Percentiles rank a stretch among this genome's conserved stretches.
These are phyloP conservation scores for Brachypteracias leptosomus DNA, from an alignment of 2,113 vertebrate genomes.

Conservation along the genomic window DNA sequence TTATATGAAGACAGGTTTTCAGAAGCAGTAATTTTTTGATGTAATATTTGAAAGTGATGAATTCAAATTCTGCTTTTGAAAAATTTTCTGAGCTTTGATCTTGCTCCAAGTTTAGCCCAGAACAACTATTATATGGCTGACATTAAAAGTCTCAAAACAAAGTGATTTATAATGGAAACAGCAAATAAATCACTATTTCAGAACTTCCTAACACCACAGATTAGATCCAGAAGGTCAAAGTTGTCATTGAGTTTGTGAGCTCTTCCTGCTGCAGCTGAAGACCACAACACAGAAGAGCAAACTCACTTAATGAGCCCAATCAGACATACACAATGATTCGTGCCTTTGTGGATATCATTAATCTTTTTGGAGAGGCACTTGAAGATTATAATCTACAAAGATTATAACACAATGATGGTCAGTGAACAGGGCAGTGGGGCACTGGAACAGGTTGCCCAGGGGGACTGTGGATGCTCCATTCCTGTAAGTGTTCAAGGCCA, in stretches of 20 bases:
- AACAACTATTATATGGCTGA: constrained; percentile 15
- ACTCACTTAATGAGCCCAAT: not conserved
- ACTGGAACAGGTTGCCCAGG: no score
- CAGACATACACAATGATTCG: not conserved
- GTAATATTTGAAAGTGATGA: constrained; percentile 40
- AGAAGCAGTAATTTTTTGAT: constrained; percentile 11
- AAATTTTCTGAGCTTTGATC: constrained; percentile 36
- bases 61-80: constrained; percentile 39
- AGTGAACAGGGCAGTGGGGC: not conserved
- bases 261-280: constrained; percentile 3
- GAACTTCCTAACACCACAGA: constrained; percentile 59
- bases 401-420: not conserved
- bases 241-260: constrained; percentile 22
- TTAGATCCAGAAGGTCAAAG: constrained; percentile 68
- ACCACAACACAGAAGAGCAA: not conserved
- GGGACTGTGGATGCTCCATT: no score
- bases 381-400: not conserved
- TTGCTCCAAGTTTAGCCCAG: constrained; percentile 49
- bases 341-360: not conserved
- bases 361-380: not conserved
- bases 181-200: constrained; percentile 70
- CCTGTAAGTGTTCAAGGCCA: no score
- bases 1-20: not conserved
- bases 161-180: constrained; percentile 65
- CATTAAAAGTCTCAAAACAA: constrained; percentile 53